Evolutionary conservation across 2,113 vertebrate species (phyloP).

Genomic region (Reinhardtius hippoglossoides): DNA sequence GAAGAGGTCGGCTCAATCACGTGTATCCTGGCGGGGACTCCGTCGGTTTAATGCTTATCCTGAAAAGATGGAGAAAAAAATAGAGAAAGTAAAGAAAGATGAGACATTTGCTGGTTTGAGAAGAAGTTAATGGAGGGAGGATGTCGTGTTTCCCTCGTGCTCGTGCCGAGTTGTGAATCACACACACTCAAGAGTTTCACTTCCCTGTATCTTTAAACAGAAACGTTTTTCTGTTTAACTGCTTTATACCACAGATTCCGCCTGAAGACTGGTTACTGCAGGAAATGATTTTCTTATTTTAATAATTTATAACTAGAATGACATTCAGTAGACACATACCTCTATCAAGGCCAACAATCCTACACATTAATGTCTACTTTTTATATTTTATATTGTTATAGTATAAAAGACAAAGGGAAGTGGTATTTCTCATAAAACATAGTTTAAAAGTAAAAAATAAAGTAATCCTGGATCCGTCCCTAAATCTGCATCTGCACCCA

Average conservation of each 20-base stretch:
- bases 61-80: constrained; percentile 17
- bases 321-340: too few species aligned
- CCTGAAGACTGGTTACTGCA: neutral
- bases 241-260: neutral
- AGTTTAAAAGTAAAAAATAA: too few species aligned
- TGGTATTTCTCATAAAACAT: too few species aligned
- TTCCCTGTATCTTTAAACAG: constrained; percentile 52
- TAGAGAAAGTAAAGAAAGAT: neutral
- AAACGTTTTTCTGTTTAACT: neutral
- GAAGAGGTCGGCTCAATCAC: constrained; percentile 29
- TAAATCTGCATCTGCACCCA: too few species aligned
- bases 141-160: neutral
- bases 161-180: neutral
- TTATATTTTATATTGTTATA: too few species aligned
- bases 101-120: neutral
- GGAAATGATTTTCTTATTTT: neutral
- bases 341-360: too few species aligned
- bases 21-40: neutral
- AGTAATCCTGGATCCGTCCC: too few species aligned
- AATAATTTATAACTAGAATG: too few species aligned
- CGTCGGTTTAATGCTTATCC: constrained; percentile 2
- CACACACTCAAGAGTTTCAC: constrained; percentile 60
- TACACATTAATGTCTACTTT: too few species aligned
- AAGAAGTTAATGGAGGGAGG: neutral
- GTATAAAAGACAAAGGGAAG: too few species aligned